Percentiles rank a stretch among this genome's conserved stretches.
Evolutionary conservation across 2,113 vertebrate genomes (phyloP).

Genomic region (Strigops habroptila): DNA sequence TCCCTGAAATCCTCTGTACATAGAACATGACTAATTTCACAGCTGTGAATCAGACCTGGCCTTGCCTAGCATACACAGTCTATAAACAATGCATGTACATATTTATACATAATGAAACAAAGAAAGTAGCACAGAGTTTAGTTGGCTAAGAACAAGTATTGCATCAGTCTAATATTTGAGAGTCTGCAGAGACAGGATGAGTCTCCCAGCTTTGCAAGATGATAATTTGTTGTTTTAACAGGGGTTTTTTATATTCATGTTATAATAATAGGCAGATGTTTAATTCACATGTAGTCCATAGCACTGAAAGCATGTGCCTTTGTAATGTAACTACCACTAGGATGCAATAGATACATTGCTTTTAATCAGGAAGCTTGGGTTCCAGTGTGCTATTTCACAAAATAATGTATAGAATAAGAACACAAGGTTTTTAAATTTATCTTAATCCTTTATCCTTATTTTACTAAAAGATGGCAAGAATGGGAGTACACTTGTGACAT

Average conservation of each 20-base stretch:
- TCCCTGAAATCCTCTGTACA: not conserved
- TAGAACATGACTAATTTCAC: not conserved
- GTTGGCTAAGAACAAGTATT: not conserved
- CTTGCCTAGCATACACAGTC: not conserved
- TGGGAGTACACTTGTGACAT: not conserved
- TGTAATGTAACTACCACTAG: not conserved
- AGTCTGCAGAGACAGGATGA: not conserved
- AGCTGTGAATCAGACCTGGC: constrained; percentile 8
- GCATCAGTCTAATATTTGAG: constrained; percentile 23
- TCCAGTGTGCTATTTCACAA: not conserved
- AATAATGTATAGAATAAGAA: not conserved
- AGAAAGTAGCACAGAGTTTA: not conserved
- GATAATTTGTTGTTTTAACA: constrained; percentile 34
- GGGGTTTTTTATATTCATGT: not conserved
- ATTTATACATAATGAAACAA: constrained; percentile 15
- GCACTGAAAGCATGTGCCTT: not conserved
- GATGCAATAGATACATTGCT: not conserved
- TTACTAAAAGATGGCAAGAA: not conserved
- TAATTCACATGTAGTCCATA: not conserved
- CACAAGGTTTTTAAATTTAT: not conserved
- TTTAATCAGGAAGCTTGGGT: not conserved
- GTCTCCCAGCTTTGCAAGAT: not conserved
- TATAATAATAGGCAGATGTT: constrained; percentile 32
- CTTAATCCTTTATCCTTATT: not conserved
- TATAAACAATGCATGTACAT: not conserved